Conservation (phyloP, 2,888 invertebrate species). For the Leptinotarsa peninsularis region DNA sequence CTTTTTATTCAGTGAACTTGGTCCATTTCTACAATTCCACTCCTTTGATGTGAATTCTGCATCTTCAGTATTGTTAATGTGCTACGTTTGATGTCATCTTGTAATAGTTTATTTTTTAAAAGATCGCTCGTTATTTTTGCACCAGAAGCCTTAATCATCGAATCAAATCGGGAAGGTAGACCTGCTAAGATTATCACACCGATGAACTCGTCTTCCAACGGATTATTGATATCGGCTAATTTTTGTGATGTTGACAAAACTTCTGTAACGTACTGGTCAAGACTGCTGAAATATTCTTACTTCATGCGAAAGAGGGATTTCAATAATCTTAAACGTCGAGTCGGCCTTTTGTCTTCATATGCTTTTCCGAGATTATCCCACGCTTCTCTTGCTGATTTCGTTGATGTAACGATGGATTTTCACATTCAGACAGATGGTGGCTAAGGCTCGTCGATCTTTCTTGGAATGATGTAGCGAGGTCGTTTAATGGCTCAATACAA, state of each 20-base stretch:
- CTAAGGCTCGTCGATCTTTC: too few species aligned
- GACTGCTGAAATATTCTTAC: not conserved
- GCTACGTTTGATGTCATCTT: not conserved
- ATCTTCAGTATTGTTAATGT: too few species aligned
- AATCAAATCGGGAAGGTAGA: not conserved
- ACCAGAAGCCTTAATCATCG: not conserved
- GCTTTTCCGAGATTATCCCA: too few species aligned
- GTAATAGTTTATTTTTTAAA: not conserved
- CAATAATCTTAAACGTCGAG: not conserved
- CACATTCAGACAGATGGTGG: too few species aligned
- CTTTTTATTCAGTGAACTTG: too few species aligned
- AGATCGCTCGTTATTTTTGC: not conserved
- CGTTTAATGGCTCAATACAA: too few species aligned
- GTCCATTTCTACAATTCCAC: too few species aligned
- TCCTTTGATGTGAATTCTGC: too few species aligned
- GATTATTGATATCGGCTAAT: not conserved
- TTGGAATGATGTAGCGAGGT: too few species aligned
- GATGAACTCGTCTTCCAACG: not conserved
- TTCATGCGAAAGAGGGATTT: not conserved
- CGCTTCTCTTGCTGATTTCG: too few species aligned
- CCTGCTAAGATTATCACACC: not conserved
- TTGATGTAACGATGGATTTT: too few species aligned
- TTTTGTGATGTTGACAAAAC: not conserved
- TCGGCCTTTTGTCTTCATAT: slow-evolving; percentile 1
- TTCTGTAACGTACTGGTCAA: slow-evolving; percentile 7